Percentiles rank a stretch among this genome's conserved stretches.
Evolutionary conservation across 1,140 invertebrate species (phyloP).

Genomic region (Aphidius gifuensis): DNA sequence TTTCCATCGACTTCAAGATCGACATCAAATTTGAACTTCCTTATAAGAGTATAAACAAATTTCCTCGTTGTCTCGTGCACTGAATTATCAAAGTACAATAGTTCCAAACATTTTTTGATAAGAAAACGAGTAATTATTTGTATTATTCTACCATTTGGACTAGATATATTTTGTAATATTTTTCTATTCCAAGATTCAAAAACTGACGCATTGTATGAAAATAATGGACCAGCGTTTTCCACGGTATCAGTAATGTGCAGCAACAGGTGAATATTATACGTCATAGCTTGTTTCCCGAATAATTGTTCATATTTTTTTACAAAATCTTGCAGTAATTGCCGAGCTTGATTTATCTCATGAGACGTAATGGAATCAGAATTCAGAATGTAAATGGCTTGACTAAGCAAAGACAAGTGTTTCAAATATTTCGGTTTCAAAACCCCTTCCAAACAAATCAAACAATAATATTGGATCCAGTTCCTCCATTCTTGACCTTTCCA

Average conservation of each 20-base stretch:
- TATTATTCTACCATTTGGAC: constrained; percentile 1
- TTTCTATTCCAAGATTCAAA: constrained; percentile 5
- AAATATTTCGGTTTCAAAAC: constrained; percentile 5
- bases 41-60: no score
- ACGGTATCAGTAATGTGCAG: constrained; percentile 7
- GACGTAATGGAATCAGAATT: neutral
- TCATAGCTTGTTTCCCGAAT: neutral
- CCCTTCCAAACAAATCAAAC: constrained; percentile 5
- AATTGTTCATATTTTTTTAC: constrained; percentile 3
- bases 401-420: neutral
- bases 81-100: no score
- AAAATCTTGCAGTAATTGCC: neutral
- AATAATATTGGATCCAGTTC: constrained; percentile 17
- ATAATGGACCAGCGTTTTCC: neutral
- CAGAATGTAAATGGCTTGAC: constrained; percentile 3
- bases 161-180: constrained; percentile 3
- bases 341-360: neutral
- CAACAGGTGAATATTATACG: constrained; percentile 16
- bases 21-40: no score
- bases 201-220: neutral
- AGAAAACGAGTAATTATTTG: neutral
- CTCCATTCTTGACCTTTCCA: constrained; percentile 17
- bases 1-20: no score
- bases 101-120: neutral
- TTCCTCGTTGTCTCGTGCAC: no score